A percentile compares a stretch with the other conserved stretches of the same genome.
phyloP scores from a whole-genome alignment of 2,113 vertebrate species.

The Crotalus tigris region DNA sequence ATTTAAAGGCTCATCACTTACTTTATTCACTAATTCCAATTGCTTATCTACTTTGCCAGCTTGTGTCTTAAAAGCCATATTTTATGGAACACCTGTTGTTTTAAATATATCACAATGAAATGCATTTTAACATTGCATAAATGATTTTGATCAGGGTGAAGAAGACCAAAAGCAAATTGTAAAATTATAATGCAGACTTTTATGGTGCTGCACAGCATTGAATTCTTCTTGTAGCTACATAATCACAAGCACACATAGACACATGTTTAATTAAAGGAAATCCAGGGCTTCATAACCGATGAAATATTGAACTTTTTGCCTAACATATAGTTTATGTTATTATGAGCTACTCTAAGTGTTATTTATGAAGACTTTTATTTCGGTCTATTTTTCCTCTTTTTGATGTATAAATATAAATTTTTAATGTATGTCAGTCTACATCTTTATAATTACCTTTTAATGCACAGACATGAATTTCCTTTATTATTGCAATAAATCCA shows the following conservation, averaged over 20 bases:
- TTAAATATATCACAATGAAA: background rate
- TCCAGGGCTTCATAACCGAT: background rate
- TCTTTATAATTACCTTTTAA: background rate
- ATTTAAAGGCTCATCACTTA: background rate
- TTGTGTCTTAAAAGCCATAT: slow-evolving; percentile 28
- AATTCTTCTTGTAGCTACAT: background rate
- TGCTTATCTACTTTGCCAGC: slow-evolving; percentile 7
- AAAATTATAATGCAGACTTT: background rate
- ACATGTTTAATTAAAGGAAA: background rate
- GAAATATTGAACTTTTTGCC: background rate
- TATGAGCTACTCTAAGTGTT: background rate
- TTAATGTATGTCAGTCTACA: background rate
- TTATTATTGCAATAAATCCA: background rate
- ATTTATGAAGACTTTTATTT: background rate
- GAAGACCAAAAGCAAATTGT: background rate
- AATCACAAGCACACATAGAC: background rate
- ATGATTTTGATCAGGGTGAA: background rate
- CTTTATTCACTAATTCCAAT: background rate
- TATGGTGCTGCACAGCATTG: background rate
- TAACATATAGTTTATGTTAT: background rate
- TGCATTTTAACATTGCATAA: background rate
- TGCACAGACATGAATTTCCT: background rate
- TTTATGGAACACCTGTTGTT: slow-evolving; percentile 16
- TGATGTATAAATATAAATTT: background rate
- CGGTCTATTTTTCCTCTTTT: background rate